Conservation (phyloP, 2,797 vertebrate genomes). For the Lutra lutra region DNA sequence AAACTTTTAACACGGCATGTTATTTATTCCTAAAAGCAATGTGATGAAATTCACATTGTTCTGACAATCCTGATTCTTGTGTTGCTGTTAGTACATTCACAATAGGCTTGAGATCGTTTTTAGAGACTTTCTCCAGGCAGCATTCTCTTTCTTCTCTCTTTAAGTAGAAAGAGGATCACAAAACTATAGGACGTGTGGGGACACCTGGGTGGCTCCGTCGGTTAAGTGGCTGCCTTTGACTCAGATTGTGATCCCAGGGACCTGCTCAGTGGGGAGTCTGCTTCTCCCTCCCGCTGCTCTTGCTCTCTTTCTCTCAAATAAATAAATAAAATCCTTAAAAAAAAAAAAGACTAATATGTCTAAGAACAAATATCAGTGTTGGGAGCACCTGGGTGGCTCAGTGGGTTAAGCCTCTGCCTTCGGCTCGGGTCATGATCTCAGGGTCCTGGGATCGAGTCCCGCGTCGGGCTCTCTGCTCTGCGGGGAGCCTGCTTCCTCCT, state of each 20-base stretch:
- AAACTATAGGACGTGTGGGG: not conserved
- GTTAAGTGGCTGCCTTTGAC: no score
- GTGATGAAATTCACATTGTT: not conserved
- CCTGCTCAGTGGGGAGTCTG: not conserved
- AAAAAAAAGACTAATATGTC: not conserved
- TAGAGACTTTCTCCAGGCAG: not conserved
- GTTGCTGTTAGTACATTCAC: not conserved
- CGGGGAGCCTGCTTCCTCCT: no score
- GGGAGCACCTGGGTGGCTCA: no score
- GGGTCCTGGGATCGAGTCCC: no score
- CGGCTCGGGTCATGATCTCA: no score
- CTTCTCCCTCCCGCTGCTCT: not conserved
- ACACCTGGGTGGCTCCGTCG: not conserved
- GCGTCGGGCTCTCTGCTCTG: no score
- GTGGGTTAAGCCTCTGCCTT: no score
- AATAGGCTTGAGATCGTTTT: not conserved
- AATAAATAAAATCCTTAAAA: no score
- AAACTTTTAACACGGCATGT: not conserved
- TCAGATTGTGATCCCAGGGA: not conserved
- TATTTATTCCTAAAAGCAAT: not conserved
- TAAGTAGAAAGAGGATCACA: not conserved
- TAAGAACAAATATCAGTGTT: not conserved
- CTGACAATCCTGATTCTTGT: not conserved
- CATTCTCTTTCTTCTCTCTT: not conserved
- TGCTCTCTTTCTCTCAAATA: not conserved